Evolutionary conservation across 2,888 invertebrate genomes (phyloP), one percentile per base, ranked within the genome.

Genomic region (Lycaena phlaeas): DNA sequence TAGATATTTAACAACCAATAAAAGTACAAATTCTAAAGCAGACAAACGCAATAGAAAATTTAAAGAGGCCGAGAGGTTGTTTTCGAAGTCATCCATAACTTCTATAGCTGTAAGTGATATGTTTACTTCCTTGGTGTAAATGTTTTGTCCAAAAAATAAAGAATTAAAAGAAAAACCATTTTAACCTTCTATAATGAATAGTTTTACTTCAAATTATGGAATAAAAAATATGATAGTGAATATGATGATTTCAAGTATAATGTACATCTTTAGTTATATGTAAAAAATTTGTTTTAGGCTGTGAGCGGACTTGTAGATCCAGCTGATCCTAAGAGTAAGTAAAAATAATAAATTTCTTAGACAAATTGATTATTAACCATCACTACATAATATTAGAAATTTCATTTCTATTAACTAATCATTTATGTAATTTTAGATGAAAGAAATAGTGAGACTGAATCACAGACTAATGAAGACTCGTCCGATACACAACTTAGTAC

Each of bases 1-100:
- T 65, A 87, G 97, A 59, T 98, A 98, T 68, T 86, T 98, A 40
- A 93, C 95, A 2, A 95, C 95, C 56, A 95, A 95, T 64, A 97
- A 96, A 84, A 94, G 92, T 49, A 95, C 96, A 14, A 97, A 95
- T 68, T 95, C 96, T 40, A 97, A 97, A 86, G 94, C 95, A 36
- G 97, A 98, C 67, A 98, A 97, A 78, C 87, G 97, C 40, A 97
- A 97, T 74, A 87, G 97, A 54, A 98, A 98, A 71, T 97, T 97
- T 60, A 97, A 98, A 84, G 97, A 98, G 77, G 97, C 97, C 6
- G 98, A 98, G 72, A 86, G 99, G 61, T 79, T 98, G 6, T 98
- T 98, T 74, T 97, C 97, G 0, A 97, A 97, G 78, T 98, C 98
- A 4, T 98, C 98, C 17, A 98, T 98, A 51, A 98, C 98, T 9